phyloP scores from a whole-genome alignment of 2,888 invertebrate genomes.

The Pristionchus fissidentatus region DNA sequence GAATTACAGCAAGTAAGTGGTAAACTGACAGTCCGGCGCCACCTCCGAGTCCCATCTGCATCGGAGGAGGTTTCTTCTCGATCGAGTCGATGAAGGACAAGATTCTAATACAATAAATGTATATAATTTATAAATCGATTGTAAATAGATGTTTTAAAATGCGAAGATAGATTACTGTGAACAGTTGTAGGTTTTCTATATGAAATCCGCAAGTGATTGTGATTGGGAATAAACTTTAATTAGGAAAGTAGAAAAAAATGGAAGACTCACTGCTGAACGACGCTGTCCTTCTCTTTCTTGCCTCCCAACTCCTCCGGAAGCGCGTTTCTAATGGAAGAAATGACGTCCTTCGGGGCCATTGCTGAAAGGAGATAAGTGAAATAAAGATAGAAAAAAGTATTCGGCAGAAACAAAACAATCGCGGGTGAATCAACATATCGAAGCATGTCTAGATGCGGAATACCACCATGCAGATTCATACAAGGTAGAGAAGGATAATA shows the following conservation, averaged over 20 bases:
- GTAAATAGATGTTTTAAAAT: too few species aligned
- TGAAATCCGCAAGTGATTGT: neutral
- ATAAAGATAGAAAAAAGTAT: too few species aligned
- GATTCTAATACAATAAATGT: neutral
- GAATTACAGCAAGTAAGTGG: neutral
- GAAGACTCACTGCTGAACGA: neutral
- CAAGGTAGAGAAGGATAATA: too few species aligned
- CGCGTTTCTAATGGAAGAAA: neutral
- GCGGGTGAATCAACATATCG: too few species aligned
- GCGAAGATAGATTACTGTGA: too few species aligned
- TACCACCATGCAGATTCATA: too few species aligned
- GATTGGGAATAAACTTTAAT: neutral
- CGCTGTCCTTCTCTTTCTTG: slow-evolving; percentile 38
- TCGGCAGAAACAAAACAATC: too few species aligned
- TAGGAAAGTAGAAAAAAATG: neutral
- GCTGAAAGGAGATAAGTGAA: too few species aligned
- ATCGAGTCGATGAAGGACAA: slow-evolving; percentile 55
- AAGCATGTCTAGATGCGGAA: too few species aligned
- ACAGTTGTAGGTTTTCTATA: too few species aligned
- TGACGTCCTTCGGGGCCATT: slow-evolving; percentile 45
- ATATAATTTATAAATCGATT: neutral
- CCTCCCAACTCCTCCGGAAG: slow-evolving; percentile 14
- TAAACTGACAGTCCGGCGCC: slow-evolving; percentile 58
- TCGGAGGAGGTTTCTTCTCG: slow-evolving; percentile 55
- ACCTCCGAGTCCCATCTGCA: slow-evolving; percentile 61